Conservation (phyloP, 2,113 vertebrate species). For the Onychorhynchus coronatus region DNA sequence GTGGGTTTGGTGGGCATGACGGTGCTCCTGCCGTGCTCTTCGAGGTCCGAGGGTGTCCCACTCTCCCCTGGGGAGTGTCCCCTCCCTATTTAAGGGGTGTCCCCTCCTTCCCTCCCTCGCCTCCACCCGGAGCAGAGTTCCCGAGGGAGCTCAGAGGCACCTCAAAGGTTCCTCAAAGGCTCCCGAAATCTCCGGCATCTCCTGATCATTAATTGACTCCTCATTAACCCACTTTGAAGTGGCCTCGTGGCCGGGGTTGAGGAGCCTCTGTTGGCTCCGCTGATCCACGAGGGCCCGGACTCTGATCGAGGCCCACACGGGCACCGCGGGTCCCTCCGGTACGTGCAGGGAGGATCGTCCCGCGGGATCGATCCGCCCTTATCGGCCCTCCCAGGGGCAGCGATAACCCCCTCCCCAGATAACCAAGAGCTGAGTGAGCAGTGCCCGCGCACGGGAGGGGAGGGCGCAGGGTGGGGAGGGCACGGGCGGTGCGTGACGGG, state of each 20-base stretch:
- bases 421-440: conserved; percentile 1
- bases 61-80: fast-evolving
- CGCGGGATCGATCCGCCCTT: neutral
- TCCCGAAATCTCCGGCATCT: neutral
- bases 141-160: neutral
- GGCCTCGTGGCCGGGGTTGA: neutral
- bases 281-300: neutral
- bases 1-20: neutral
- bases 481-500: fast-evolving
- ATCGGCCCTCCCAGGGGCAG: neutral
- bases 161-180: neutral
- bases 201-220: neutral
- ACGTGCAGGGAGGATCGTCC: neutral
- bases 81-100: neutral
- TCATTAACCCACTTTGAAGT: neutral
- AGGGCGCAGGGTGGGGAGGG: neutral
- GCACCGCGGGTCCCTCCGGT: neutral
- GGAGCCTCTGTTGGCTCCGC: neutral
- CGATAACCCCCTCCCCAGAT: neutral
- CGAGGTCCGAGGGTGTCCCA: fast-evolving
- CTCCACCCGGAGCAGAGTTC: neutral
- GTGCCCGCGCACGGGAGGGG: neutral
- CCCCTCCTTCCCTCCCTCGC: neutral
- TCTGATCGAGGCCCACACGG: neutral
- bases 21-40: neutral